phyloP scores from a whole-genome alignment of 2,888 invertebrate species.

The Tupiocoris notatus region DNA sequence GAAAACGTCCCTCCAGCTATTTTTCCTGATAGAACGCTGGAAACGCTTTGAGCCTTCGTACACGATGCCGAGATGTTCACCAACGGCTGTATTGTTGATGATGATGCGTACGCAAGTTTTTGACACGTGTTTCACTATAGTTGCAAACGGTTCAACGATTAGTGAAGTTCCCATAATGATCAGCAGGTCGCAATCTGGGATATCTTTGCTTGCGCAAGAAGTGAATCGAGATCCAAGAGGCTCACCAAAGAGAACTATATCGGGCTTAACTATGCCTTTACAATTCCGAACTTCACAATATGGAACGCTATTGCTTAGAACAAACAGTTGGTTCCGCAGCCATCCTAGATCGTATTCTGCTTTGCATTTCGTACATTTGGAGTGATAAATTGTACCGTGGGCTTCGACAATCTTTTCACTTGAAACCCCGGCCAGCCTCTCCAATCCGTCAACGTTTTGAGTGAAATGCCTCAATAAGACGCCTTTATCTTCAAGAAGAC shows the following conservation, averaged over 20 bases:
- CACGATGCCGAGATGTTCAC: slow-evolving; percentile 56
- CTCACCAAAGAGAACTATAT: slow-evolving; percentile 96
- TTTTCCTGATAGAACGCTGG: background rate
- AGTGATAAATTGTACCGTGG: slow-evolving; percentile 88
- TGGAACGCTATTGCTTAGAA: slow-evolving; percentile 72
- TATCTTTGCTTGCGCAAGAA: slow-evolving; percentile 64
- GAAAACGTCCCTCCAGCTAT: slow-evolving; percentile 12
- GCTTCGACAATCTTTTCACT: slow-evolving; percentile 84
- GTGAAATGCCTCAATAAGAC: slow-evolving; percentile 50
- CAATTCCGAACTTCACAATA: slow-evolving; percentile 70
- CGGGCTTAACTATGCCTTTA: slow-evolving; percentile 82
- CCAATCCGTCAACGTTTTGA: slow-evolving; percentile 75
- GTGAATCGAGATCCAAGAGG: slow-evolving; percentile 78
- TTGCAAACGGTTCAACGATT: slow-evolving; percentile 92
- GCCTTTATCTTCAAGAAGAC: slow-evolving; percentile 78
- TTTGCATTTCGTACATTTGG: slow-evolving; percentile 78
- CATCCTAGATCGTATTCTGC: slow-evolving; percentile 72
- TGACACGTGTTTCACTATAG: slow-evolving; percentile 65
- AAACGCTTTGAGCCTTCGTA: slow-evolving; percentile 17
- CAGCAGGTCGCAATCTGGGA: slow-evolving; percentile 76
- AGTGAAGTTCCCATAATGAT: slow-evolving; percentile 95
- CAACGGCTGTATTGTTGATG: slow-evolving; percentile 68
- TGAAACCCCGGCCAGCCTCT: slow-evolving; percentile 32
- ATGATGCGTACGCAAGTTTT: slow-evolving; percentile 75
- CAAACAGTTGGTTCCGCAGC: slow-evolving; percentile 76